Evolutionary conservation across 2,797 vertebrate genomes (phyloP), one percentile per base, ranked within the genome.

Genomic region (Diceros bicornis): DNA sequence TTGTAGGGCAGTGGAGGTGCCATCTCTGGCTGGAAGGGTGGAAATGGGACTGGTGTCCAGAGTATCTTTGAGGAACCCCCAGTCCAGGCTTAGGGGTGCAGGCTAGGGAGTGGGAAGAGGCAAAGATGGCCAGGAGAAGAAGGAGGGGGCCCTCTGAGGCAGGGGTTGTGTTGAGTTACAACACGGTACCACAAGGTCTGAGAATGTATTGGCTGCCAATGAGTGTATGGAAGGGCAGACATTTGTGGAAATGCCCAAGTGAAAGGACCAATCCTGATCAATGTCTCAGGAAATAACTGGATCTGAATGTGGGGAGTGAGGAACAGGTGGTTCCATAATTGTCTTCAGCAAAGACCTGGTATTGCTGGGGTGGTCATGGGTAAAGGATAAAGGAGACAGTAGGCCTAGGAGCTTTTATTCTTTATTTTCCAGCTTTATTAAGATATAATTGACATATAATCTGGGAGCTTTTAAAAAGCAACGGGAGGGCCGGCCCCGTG

Each of bases 401-500:
- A 91, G 78, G 69, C 74, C 50, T 69, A 44, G 62, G 78, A 82
- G 34, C 72, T 96, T 95, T 93, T 37, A 78, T 74, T 87, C 59
- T 66, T 91, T 88, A 27, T 61, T 69, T 44, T 66, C 27, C 78
- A 83, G 71, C 41, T 84, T 89, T 55, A 83, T 14, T 71, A 62
- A 84, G n/a, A 89, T 84, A 93, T 44, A 93, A 89, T 52, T 84
- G 59, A 62, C n/a, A 69, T 41, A 69, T 69, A 96, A 89, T 79
- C 59, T 50, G 32, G 50, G 77, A 92, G 59, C 75, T 97, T 97
- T 92, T 68, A 66, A 89, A 97, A 97, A 95, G 75, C 74, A 90
- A 92, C 8, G 41, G 41, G 41, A 41, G 37, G 37, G 37, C 37
- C 37, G 37, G 37, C 37, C 37, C 37, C 37, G 37, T 37, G 37